Base-by-base conservation (phyloP, 2,888 invertebrate species). In the Petrolisthes cinctipes region DNA sequence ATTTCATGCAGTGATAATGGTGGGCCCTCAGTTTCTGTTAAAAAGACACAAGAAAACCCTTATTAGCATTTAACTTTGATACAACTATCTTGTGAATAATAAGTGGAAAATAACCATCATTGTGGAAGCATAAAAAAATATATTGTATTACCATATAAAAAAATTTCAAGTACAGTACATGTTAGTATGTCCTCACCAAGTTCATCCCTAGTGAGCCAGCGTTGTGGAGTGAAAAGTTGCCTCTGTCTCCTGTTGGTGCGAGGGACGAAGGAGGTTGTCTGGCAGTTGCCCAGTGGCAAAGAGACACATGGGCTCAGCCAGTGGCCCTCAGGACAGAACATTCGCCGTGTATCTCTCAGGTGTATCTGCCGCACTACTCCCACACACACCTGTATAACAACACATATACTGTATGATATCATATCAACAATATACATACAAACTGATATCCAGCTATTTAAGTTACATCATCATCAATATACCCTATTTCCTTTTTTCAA, bases 271-370 rank as follows among this genome's bases (percentile, higher is more conserved):
- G 94, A 94, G 80, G 94, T 93, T 91, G 89, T 88, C 54, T 88
- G 86, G 56, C 88, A 88, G 78, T 89, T 89, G 7, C 93, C 93
- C 23, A 92, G 92, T 17, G 92, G 92, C 76, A 93, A 92, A 23
- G 92, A 92, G 73, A 94, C 92, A 73, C 93, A 92, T 54, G 92
- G 92, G 17, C 94, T 93, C 5, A 95, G 94, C 96, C 96, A 96
- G 92, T 95, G 95, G 0, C 94, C 94, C 1, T 94, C 94, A 0
- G 95, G 95, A 92, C 97, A 96, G 92, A 97, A 97, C 82, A 95
- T 95, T 83, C 97, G 94, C 54, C 99, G 95, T 54, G 96, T 94
- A 94, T 99, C 98, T 51, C 99, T 94, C 20, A 95, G 96, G 93
- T 98, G 96, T 89, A 99, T 94, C 91, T 96, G 96, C 86, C 96